Evolutionary conservation across 2,113 vertebrate genomes (phyloP), one percentile per base, ranked within the genome.

Genomic region (Rana temporaria): DNA sequence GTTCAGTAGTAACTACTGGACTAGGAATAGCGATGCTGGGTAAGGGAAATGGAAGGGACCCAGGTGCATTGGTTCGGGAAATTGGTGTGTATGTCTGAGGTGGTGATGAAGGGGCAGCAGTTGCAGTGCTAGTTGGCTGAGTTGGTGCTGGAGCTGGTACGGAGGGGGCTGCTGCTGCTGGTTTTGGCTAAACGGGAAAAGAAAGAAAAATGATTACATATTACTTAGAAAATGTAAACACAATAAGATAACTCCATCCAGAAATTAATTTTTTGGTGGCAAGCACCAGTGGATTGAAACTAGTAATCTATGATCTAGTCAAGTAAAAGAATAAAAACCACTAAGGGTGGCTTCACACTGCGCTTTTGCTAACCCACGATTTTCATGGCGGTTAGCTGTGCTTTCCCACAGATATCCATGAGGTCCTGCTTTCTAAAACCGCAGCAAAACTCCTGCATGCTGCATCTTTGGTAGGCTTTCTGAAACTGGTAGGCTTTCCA

Each of bases 131-230:
- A 76, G 90, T 86, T 22, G 81, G 89, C 32, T 69, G 90, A 18
- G 86, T 83, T 78, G 93, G 81, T 15, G 93, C 76, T 85, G 90
- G 84, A 82, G 89, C 64, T 30, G 89, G 53, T 59, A 64, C 77
- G 72, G 79, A 82, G 52, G 84, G 62, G 65, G 75, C 34, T 38
- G 86, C 64, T 38, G 86, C 64, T 79, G 93, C 89, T 32, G 93
- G 88, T 93, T 98, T 99, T 85, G 96, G 92, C 97, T 99, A 79
- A 0, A 5, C 78, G 79, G 62, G 85, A 72, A 66, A 85, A 86
- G 1, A 30, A 85, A 48, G 0, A 60, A 0, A 87, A 79, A 52
- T 66, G 77, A 88, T 38, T 26, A 20, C 74, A 12, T 0, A 53
- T 80, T 82, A 55, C 1, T 14, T 3, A 24, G 1, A 26, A 63